Percentiles rank a stretch among this genome's conserved stretches.
These are phyloP conservation scores for Sorex maritimensis DNA, from an alignment of 2,797 vertebrate species.

Conservation along the genomic window DNA sequence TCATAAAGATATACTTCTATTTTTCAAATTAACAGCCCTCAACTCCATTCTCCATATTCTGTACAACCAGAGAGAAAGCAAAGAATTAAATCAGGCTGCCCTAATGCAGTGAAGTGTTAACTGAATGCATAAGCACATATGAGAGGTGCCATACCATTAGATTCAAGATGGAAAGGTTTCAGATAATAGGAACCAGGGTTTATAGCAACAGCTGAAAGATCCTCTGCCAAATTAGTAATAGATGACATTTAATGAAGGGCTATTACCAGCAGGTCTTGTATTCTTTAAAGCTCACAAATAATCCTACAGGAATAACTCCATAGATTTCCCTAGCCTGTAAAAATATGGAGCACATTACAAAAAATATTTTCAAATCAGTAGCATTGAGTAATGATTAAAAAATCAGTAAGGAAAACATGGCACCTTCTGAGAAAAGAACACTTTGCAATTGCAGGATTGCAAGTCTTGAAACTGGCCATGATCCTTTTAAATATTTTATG, in stretches of 20 bases:
- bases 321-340: background rate
- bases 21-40: background rate
- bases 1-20: background rate
- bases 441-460: background rate
- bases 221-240: conserved; percentile 44
- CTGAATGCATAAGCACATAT: background rate
- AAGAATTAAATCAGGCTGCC: background rate
- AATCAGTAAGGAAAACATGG: background rate
- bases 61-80: conserved; percentile 15
- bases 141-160: background rate
- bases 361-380: conserved; percentile 37
- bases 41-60: background rate
- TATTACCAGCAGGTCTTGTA: background rate
- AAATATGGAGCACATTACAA: background rate
- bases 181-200: background rate
- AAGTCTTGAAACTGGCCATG: background rate
- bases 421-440: background rate
- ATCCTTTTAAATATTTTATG: background rate
- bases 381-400: background rate
- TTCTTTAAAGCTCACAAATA: background rate
- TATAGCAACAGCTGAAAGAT: background rate
- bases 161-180: background rate
- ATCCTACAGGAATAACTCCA: background rate
- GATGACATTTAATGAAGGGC: background rate
- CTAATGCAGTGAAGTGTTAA: background rate